Percentiles rank a stretch among this genome's conserved stretches.
These are phyloP conservation scores for Struthio camelus DNA, from an alignment of 2,113 vertebrate species.

Conservation along the genomic window DNA sequence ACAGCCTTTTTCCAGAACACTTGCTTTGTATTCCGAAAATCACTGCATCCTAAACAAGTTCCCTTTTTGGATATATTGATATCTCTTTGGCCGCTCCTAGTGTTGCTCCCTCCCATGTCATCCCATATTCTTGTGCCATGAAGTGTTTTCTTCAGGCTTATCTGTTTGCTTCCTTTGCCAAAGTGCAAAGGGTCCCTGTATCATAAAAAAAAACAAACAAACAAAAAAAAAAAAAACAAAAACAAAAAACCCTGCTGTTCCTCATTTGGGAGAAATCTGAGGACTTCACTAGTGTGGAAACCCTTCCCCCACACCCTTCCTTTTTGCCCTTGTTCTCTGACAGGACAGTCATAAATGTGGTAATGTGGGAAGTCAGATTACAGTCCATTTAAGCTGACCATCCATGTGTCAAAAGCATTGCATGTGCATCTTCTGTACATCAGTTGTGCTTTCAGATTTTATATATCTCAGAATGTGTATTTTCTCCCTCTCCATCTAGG, in stretches of 20 bases:
- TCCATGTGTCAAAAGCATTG: neutral
- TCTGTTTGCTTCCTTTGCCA: neutral
- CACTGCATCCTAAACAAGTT: neutral
- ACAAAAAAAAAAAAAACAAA: no score
- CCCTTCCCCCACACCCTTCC: neutral
- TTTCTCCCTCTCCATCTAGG: neutral
- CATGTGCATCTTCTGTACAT: neutral
- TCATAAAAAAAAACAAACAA: no score
- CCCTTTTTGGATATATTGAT: neutral
- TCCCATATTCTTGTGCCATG: neutral
- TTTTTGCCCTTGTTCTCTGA: rapidly evolving
- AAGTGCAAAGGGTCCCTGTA: neutral
- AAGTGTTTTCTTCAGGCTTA: neutral
- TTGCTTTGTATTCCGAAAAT: neutral
- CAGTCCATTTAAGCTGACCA: neutral
- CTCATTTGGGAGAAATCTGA: neutral
- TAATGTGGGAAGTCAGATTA: neutral
- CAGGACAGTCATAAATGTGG: neutral
- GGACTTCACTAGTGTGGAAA: neutral
- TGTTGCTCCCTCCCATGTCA: neutral
- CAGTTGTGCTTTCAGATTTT: neutral
- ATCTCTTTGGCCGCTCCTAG: neutral
- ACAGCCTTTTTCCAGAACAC: neutral
- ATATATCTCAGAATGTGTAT: neutral
- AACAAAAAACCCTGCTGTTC: neutral